These are phyloP conservation scores for Neodiprion pinetum DNA, from an alignment of 1,140 invertebrate genomes.

Conservation along the genomic window DNA sequence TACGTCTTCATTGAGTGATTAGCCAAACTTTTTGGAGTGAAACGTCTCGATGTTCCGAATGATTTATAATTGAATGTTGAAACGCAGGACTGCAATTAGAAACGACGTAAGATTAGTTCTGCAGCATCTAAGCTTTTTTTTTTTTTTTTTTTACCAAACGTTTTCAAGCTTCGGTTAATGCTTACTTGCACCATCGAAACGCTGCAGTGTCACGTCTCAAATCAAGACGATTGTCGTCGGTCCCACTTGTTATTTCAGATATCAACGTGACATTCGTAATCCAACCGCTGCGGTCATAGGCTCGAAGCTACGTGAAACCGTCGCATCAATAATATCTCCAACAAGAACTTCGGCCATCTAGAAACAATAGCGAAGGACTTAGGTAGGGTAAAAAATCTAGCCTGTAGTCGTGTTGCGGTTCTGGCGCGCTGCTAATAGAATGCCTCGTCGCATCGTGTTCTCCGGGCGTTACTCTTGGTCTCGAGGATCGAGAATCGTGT, in stretches of 20 bases:
- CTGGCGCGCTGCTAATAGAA: neutral
- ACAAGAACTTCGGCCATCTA: neutral
- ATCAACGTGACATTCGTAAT: neutral
- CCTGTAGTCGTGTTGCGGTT: neutral
- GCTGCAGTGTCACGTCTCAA: neutral
- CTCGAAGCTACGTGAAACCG: neutral
- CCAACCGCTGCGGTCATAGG: neutral
- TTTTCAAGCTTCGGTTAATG: neutral
- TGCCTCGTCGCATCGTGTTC: conserved; percentile 1
- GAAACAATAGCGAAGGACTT: neutral
- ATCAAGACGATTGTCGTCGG: neutral
- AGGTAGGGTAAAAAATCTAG: neutral
- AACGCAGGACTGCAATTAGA: too few species aligned
- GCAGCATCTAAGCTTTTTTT: too few species aligned
- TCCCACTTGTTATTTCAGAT: neutral
- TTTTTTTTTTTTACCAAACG: too few species aligned
- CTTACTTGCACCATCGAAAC: neutral
- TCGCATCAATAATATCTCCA: neutral
- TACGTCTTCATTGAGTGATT: too few species aligned
- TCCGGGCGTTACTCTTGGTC: neutral
- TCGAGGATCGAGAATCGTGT: neutral
- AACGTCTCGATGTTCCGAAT: too few species aligned
- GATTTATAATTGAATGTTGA: too few species aligned
- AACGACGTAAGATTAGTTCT: too few species aligned
- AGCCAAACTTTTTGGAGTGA: too few species aligned